A percentile compares a stretch with the other conserved stretches of the same genome.
phyloP scores from a whole-genome alignment of 2,797 vertebrate species.

The Pseudochromis fuscus region DNA sequence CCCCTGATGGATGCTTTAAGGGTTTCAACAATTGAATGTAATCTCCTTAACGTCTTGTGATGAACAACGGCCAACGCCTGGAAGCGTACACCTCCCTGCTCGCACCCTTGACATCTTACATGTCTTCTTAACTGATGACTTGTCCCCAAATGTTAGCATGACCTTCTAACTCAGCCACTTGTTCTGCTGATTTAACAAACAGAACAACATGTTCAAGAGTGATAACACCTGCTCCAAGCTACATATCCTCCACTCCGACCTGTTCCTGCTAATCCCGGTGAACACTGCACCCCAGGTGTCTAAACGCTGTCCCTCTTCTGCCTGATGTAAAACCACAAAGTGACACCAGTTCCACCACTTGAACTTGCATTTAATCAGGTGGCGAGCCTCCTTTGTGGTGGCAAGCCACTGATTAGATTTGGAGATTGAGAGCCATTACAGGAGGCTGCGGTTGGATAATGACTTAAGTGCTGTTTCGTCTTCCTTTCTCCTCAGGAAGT shows the following conservation, averaged over 20 bases:
- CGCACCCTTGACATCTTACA: slow-evolving; percentile 60
- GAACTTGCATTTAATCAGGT: slow-evolving; percentile 78
- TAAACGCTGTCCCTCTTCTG: slow-evolving; percentile 50
- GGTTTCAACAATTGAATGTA: slow-evolving; percentile 64
- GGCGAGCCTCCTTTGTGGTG: slow-evolving; percentile 63
- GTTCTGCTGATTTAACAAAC: slow-evolving; percentile 12
- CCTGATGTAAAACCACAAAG: slow-evolving; percentile 51
- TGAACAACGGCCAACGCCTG: slow-evolving; percentile 30
- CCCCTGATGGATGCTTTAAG: slow-evolving; percentile 68
- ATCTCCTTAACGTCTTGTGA: slow-evolving; percentile 74
- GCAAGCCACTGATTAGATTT: slow-evolving; percentile 78
- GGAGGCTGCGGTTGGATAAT: slow-evolving; percentile 72
- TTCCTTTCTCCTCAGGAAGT: slow-evolving; percentile 75
- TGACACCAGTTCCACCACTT: slow-evolving; percentile 59
- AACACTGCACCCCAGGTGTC: slow-evolving; percentile 58
- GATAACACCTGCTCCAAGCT: slow-evolving; percentile 32
- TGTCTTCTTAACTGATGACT: slow-evolving; percentile 52
- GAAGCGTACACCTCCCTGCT: neutral
- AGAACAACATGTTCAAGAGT: neutral
- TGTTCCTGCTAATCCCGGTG: slow-evolving; percentile 17
- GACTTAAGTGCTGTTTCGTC: slow-evolving; percentile 78
- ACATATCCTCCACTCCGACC: slow-evolving; percentile 5
- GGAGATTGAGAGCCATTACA: slow-evolving; percentile 76
- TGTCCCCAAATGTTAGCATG: slow-evolving; percentile 34
- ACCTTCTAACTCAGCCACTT: slow-evolving; percentile 30